Conservation (phyloP, 2,797 vertebrate genomes). For the Lepidocolaptes lacrymiger region DNA sequence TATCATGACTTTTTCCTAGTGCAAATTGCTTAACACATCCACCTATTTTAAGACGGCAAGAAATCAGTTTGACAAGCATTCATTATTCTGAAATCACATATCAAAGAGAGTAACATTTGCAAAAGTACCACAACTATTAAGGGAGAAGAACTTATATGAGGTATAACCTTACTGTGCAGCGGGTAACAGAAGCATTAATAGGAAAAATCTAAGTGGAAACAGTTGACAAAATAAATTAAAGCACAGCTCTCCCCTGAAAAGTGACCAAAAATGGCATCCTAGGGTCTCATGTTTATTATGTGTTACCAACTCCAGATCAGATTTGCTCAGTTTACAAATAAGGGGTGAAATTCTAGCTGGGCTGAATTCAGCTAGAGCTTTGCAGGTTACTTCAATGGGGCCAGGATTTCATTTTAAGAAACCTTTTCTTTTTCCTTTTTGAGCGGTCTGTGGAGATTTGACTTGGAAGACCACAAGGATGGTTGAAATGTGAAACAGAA, state of each 20-base stretch:
- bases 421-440: not conserved
- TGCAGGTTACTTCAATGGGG: conserved; percentile 38
- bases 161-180: conserved; percentile 39
- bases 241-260: conserved; percentile 25
- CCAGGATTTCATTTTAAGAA: conserved; percentile 48
- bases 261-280: conserved; percentile 68
- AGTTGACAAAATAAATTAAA: conserved; percentile 73
- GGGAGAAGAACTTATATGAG: conserved; percentile 49
- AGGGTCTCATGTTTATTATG: conserved; percentile 65
- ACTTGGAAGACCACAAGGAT: conserved; percentile 20
- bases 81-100: conserved; percentile 65
- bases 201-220: conserved; percentile 67
- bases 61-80: conserved; percentile 67
- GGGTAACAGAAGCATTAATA: conserved; percentile 65
- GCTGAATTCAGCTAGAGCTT: conserved; percentile 37
- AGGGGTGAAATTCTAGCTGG: conserved; percentile 56
- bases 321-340: conserved; percentile 68
- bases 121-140: conserved; percentile 49
- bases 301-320: conserved; percentile 66
- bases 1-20: not conserved
- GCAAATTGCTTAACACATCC: conserved; percentile 59
- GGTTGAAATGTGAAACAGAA: conserved; percentile 35
- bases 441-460: conserved; percentile 20
- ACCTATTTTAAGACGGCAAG: conserved; percentile 54
- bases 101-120: conserved; percentile 35